These are phyloP conservation scores for Elephas maximus DNA, from an alignment of 2,113 vertebrate species.

Conservation along the genomic window DNA sequence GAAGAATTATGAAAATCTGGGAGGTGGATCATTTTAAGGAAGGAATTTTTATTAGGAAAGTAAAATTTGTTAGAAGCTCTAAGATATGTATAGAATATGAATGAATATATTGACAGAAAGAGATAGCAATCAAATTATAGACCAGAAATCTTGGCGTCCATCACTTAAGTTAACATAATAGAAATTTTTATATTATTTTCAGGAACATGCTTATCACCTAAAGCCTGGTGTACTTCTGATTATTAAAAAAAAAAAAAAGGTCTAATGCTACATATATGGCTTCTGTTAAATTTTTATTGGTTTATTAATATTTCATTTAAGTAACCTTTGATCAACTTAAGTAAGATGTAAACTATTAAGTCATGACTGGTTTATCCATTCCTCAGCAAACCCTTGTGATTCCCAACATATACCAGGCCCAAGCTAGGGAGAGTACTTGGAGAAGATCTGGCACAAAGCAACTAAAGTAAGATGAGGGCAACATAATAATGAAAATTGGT, in stretches of 20 bases:
- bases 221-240: neutral
- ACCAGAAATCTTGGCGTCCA: neutral
- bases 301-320: conserved; percentile 21
- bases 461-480: neutral
- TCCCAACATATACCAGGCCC: neutral
- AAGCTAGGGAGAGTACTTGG: neutral
- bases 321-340: neutral
- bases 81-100: neutral
- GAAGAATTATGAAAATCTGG: neutral
- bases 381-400: neutral
- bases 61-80: neutral
- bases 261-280: neutral
- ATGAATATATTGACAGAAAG: neutral
- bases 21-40: conserved; percentile 6
- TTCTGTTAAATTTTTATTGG: neutral
- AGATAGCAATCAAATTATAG: neutral
- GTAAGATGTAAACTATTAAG: neutral
- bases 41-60: neutral
- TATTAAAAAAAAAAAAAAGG: neutral
- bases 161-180: neutral
- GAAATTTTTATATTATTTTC: conserved; percentile 9
- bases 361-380: neutral
- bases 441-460: neutral
- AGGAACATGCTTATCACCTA: neutral
- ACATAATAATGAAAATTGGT: neutral